Evolutionary conservation across 2,888 invertebrate species (phyloP).

Genomic region (Dolomedes plantarius): DNA sequence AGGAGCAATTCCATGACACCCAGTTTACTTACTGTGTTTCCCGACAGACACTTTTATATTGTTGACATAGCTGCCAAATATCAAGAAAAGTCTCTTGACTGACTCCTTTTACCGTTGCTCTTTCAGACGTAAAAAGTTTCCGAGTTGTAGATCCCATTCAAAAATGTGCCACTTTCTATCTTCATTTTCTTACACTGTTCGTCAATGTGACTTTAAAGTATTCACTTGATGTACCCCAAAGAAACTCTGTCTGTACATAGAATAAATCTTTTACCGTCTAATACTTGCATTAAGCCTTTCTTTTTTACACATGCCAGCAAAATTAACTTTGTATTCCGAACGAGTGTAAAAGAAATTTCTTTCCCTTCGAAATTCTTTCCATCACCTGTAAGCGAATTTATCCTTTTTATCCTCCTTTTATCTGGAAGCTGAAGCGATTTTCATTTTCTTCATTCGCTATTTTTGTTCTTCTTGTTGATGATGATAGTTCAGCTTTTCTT

Average conservation of each 20-base stretch:
- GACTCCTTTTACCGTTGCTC: no score
- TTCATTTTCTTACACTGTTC: not conserved
- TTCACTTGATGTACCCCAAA: not conserved
- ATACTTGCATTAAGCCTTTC: constrained; percentile 5
- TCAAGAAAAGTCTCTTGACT: no score
- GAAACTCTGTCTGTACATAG: not conserved
- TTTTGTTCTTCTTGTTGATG: constrained; percentile 10
- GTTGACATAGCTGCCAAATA: no score
- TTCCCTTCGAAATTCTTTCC: constrained; percentile 9
- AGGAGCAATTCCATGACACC: no score
- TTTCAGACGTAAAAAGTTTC: no score
- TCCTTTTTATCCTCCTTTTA: constrained; percentile 11
- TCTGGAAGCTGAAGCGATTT: constrained; percentile 13
- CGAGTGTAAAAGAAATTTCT: constrained; percentile 15
- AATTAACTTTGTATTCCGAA: constrained; percentile 26
- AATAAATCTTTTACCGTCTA: constrained; percentile 2
- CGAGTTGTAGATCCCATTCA: not conserved
- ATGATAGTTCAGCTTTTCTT: constrained; percentile 6
- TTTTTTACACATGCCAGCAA: not conserved
- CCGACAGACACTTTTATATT: no score
- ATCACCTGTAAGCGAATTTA: constrained; percentile 32
- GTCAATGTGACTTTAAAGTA: not conserved
- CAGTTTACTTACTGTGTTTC: no score
- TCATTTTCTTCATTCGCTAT: constrained; percentile 11
- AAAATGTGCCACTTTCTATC: not conserved